Conservation (phyloP, 2,113 vertebrate species). For the Rhadina sibilatrix region DNA sequence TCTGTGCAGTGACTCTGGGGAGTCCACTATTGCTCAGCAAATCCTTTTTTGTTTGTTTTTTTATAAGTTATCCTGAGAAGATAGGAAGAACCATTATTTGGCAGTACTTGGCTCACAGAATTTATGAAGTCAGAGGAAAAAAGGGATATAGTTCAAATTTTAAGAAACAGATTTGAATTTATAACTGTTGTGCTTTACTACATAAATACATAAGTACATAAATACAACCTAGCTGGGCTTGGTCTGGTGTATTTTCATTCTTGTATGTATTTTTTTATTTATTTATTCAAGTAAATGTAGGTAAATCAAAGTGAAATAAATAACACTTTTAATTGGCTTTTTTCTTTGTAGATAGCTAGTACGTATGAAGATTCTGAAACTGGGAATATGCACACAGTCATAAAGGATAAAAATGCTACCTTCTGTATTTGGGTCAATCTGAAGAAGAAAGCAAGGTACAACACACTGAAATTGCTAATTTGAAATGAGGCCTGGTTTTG, state of each 20-base stretch:
- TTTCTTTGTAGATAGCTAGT: constrained; percentile 73
- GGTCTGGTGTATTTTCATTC: not conserved
- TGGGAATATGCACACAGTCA: constrained; percentile 87
- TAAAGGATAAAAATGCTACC: constrained; percentile 77
- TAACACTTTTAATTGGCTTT: not conserved
- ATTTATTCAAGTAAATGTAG: not conserved
- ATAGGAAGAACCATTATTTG: not conserved
- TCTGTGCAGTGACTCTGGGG: not conserved
- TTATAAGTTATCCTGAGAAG: not conserved
- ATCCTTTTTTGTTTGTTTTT: not conserved
- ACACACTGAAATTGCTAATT: not conserved
- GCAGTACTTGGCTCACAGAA: not conserved
- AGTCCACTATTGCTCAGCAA: not conserved
- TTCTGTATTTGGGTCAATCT: constrained; percentile 93
- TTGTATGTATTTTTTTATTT: not conserved
- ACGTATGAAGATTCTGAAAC: constrained; percentile 79
- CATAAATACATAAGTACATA: not conserved
- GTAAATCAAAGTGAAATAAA: not conserved
- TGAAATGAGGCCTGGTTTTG: not conserved
- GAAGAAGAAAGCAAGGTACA: constrained; percentile 85
- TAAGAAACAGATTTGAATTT: not conserved
- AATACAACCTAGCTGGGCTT: not conserved
- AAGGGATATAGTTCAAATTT: not conserved
- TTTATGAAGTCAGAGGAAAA: not conserved
- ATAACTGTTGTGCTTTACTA: not conserved